Percentiles rank a stretch among this genome's conserved stretches.
Evolutionary conservation across 2,113 vertebrate species (phyloP).

Genomic region (Oreochromis spilurus): DNA sequence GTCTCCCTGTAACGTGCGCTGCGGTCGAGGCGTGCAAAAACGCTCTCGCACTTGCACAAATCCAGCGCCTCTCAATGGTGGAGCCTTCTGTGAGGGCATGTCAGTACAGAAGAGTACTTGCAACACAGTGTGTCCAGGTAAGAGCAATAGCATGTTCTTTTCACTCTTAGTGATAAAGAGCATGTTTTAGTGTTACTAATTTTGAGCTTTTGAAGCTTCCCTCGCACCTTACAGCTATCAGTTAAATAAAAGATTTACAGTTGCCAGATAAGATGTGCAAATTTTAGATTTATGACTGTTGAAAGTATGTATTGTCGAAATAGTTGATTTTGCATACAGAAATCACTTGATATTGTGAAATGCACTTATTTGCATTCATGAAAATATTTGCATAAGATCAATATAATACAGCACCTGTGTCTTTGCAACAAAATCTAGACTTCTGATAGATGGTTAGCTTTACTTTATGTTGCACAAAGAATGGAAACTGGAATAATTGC

Average conservation of each 20-base stretch:
- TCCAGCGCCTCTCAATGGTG: slow-evolving; percentile 91
- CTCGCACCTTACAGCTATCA: not conserved
- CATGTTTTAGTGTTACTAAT: not conserved
- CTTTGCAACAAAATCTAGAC: not conserved
- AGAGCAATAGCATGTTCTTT: not conserved
- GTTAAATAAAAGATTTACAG: not conserved
- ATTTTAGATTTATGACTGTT: not conserved
- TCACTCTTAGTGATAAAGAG: not conserved
- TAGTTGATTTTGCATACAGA: not conserved
- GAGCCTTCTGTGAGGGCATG: slow-evolving; percentile 91
- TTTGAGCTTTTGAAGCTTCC: not conserved
- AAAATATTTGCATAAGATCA: not conserved
- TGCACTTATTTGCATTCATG: not conserved
- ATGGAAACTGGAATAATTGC: not conserved
- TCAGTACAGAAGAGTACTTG: slow-evolving; percentile 93
- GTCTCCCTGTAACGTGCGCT: slow-evolving; percentile 87
- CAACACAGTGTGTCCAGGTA: slow-evolving; percentile 88
- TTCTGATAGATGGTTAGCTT: not conserved
- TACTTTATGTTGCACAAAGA: not conserved
- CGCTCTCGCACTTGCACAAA: slow-evolving; percentile 93
- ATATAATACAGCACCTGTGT: not conserved
- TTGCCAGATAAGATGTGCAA: not conserved
- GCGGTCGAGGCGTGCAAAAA: slow-evolving; percentile 90
- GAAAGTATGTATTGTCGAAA: not conserved
- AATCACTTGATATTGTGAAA: not conserved